Percentiles rank a stretch among this genome's conserved stretches.
Conservation (phyloP, 2,113 vertebrate genomes). For the Epinephelus cyanopodus region DNA sequence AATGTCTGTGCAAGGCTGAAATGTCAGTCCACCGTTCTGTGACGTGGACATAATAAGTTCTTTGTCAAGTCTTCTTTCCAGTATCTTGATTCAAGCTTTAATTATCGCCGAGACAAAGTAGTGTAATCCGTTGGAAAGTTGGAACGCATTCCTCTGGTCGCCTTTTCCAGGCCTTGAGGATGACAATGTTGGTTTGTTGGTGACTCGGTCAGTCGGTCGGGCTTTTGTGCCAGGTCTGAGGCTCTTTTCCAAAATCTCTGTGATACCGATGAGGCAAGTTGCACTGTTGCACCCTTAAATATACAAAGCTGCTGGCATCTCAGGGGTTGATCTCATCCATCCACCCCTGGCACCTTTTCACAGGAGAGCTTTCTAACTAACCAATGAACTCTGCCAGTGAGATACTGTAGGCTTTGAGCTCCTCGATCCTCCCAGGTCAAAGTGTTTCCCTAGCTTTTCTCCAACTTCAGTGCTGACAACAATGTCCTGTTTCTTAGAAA, state of each 20-base stretch:
- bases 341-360: constrained; percentile 14
- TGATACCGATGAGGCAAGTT: background rate
- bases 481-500: background rate
- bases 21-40: background rate
- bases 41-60: background rate
- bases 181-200: background rate
- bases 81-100: constrained; percentile 12
- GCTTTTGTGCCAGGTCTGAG: background rate
- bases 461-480: background rate
- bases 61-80: background rate
- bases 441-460: no score
- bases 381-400: constrained; percentile 1
- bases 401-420: background rate
- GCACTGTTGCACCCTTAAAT: background rate
- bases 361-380: constrained; percentile 32
- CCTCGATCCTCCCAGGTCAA: constrained; percentile 20
- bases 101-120: constrained; percentile 13
- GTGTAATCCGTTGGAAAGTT: constrained; percentile 11
- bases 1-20: constrained; percentile 5
- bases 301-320: background rate
- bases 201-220: background rate
- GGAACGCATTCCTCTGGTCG: background rate
- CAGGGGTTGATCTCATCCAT: constrained; percentile 19
- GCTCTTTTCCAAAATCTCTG: background rate
- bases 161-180: background rate